Base-by-base conservation (phyloP, 1,140 invertebrate species). In the Halesus radiatus region DNA sequence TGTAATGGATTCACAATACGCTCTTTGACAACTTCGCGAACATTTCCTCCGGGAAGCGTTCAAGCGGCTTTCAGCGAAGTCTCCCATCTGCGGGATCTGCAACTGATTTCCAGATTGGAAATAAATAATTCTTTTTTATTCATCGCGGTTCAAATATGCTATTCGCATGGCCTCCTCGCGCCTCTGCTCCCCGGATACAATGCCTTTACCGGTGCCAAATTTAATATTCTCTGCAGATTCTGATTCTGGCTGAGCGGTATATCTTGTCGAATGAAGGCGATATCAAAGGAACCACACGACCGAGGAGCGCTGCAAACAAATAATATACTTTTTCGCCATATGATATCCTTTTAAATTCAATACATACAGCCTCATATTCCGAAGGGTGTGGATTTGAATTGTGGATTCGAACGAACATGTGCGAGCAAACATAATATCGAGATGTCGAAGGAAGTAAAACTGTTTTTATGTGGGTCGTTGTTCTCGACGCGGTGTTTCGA, bases 71-170 rank as follows among this genome's bases (percentile, higher is more conserved):
- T 56, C 26, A 72, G 50, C 53, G 54, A 45, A 58, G 37, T 72
- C 20, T 64, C 37, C 58, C 60, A n/a, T 54, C 60, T n/a, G 29
- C 66, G 26, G 77, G 75, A 79, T 80, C 81, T 83, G 81, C 81
- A 83, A 83, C 81, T 83, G 81, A 83, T 83, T 83, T 78, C 76
- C 78, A 79, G 76, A 83, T 83, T 45, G 56, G 78, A 83, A 83
- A 83, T 83, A 83, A 83, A 83, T 83, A 83, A 83, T 83, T 77
- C 78, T 82, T 76, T 76, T 80, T 80, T 80, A 62, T 76, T 62
- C 74, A 50, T 66, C 75, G 75, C 68, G 80, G 80, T 81, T 81
- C 76, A 81, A 75, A 78, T 75, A 74, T 66, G 76, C 76, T 75
- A 81, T 78, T 75, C 76, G 77, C 80, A 64, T 60, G 74, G 74